Percentiles rank a stretch among this genome's conserved stretches.
Conservation (phyloP, 2,888 invertebrate genomes). For the Ectemnius cavifrons region DNA sequence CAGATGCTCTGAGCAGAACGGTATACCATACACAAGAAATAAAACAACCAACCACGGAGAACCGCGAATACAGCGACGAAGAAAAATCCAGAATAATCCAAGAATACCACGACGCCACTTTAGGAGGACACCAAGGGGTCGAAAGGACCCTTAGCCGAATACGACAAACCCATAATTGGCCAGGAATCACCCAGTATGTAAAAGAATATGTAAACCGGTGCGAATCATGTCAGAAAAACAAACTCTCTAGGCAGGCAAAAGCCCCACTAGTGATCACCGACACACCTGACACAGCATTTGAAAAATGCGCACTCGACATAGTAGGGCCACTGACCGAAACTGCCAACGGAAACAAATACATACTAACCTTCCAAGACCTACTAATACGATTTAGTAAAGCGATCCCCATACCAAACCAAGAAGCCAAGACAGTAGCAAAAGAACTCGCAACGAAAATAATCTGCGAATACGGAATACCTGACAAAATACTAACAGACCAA, state of each 20-base stretch:
- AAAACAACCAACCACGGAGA: no score
- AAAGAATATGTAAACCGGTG: background rate
- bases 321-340: no score
- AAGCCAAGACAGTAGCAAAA: background rate
- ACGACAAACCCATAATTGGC: background rate
- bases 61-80: no score
- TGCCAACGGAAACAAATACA: no score
- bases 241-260: background rate
- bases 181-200: background rate
- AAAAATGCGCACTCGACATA: background rate
- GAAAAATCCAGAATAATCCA: no score
- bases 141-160: background rate
- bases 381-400: background rate
- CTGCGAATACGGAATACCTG: background rate
- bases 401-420: background rate
- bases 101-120: background rate
- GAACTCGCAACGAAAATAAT: slow-evolving; percentile 2
- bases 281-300: background rate
- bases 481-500: background rate
- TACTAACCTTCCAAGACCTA: no score
- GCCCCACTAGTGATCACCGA: background rate
- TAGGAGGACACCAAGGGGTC: background rate
- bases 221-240: slow-evolving; percentile 3
- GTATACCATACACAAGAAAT: no score
- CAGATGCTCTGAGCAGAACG: slow-evolving; percentile 55